These are phyloP conservation scores for Cephalopholis sonnerati DNA, from an alignment of 2,113 vertebrate species.

Conservation along the genomic window DNA sequence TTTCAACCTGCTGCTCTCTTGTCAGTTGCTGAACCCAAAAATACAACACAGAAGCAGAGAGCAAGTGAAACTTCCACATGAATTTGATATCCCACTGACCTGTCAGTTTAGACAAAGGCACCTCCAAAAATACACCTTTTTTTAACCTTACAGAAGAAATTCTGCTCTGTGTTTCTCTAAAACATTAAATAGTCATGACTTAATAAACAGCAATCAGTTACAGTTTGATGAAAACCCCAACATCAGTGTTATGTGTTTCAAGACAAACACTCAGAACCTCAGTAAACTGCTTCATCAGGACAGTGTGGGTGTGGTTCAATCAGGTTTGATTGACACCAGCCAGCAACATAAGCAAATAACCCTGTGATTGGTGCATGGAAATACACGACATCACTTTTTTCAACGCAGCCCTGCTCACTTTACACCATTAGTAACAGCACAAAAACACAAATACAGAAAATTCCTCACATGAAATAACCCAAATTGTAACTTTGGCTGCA, in stretches of 20 bases:
- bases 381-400: not conserved
- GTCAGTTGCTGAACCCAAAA: constrained; percentile 9
- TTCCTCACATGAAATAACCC: not conserved
- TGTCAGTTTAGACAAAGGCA: not conserved
- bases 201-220: constrained; percentile 17
- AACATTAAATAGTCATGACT: constrained; percentile 13
- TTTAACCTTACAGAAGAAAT: not conserved
- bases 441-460: not conserved
- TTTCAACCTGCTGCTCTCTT: not conserved
- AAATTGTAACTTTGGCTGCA: not conserved
- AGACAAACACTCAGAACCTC: not conserved
- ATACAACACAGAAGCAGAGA: not conserved
- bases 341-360: no score
- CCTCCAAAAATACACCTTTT: not conserved
- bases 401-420: not conserved
- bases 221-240: not conserved
- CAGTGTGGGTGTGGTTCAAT: no score
- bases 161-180: not conserved
- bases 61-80: not conserved
- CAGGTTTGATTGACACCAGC: no score
- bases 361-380: not conserved
- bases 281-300: not conserved
- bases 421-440: not conserved
- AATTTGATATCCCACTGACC: not conserved
- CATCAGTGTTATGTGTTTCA: not conserved